Evolutionary conservation across 2,113 vertebrate species (phyloP).

Genomic region (Cricetomys ansorgei): DNA sequence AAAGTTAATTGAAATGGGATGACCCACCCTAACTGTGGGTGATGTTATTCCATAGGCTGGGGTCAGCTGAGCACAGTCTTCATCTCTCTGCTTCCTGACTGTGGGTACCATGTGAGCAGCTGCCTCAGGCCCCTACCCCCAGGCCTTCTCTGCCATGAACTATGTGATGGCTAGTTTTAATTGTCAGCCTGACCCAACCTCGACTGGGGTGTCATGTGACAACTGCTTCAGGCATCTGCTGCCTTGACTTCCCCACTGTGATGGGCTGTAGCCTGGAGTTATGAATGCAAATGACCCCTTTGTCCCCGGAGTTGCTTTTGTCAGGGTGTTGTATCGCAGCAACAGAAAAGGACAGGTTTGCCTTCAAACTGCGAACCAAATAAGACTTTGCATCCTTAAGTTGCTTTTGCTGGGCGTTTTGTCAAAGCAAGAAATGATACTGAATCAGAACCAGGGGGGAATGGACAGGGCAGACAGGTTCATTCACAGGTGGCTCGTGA

Average conservation of each 20-base stretch:
- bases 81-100: neutral
- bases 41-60: too few species aligned
- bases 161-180: neutral
- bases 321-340: neutral
- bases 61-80: neutral
- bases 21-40: too few species aligned
- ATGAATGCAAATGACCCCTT: neutral
- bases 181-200: neutral
- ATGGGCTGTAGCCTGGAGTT: neutral
- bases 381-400: neutral
- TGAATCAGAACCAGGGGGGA: neutral
- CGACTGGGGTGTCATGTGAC: neutral
- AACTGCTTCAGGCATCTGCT: accelerated
- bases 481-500: slow-evolving; percentile 2
- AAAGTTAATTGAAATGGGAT: neutral
- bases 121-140: neutral
- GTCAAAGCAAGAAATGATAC: neutral
- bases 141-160: neutral
- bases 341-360: neutral
- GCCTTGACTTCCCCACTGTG: neutral
- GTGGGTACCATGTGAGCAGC: neutral
- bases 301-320: neutral
- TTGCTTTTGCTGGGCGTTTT: neutral
- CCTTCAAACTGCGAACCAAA: neutral
- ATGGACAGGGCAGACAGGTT: neutral